phyloP scores from a whole-genome alignment of 2,888 invertebrate genomes.

The Syrista parreyssii region DNA sequence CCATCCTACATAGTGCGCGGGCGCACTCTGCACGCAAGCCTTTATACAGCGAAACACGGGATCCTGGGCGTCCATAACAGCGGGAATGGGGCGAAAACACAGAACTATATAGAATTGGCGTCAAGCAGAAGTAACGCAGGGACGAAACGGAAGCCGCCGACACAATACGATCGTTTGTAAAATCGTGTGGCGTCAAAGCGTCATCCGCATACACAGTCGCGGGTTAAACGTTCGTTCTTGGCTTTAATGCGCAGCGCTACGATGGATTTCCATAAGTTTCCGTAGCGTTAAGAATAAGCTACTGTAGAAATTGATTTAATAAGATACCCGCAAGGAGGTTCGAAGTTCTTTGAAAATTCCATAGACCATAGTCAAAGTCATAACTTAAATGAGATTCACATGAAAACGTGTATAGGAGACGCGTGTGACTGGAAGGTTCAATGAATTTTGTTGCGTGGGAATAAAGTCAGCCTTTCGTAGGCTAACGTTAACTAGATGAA shows the following conservation, averaged over 20 bases:
- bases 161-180: conserved; percentile 20
- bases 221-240: neutral
- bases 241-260: neutral
- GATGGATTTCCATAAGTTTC: neutral
- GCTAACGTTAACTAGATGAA: neutral
- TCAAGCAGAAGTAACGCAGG: conserved; percentile 11
- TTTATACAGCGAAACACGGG: conserved; percentile 21
- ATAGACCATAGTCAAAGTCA: neutral
- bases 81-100: conserved; percentile 4
- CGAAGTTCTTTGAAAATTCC: neutral
- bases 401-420: neutral
- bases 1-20: conserved; percentile 5
- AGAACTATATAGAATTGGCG: conserved; percentile 3
- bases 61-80: neutral
- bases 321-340: neutral
- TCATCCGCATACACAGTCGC: neutral
- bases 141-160: conserved; percentile 8
- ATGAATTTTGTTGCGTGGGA: neutral
- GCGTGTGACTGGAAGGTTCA: neutral
- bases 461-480: neutral
- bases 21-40: conserved; percentile 12
- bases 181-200: conserved; percentile 11
- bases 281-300: neutral
- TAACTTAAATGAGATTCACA: neutral
- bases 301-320: neutral